Base-by-base conservation (phyloP, 2,888 invertebrate species). In the Scaptomyza polygonia region DNA sequence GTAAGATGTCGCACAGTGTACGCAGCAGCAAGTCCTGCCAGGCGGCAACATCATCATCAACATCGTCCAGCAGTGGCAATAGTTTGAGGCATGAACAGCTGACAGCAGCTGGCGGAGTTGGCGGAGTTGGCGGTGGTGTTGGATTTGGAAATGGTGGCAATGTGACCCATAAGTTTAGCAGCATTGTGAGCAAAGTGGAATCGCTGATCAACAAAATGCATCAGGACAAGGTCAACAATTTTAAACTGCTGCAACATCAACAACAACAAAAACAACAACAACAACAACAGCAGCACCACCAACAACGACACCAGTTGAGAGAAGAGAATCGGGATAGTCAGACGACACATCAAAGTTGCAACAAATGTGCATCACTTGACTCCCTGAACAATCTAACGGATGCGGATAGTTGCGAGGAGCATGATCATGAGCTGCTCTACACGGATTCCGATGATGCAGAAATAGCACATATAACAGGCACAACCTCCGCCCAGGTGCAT, bases 361-460 rank as follows among this genome's bases (percentile, higher is more conserved):
- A 63, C 29, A 85, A 87, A 11, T 86, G 81, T 57, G 93, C 94
- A 47, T 95, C 95, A 3, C 90, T 95, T 51, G 95, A 95, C 88
- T 95, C 94, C 71, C 92, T 95, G 30, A 95, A 95, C 65, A 95
- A 95, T 91, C 94, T 95, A 5, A 95, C 95, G 0, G 94, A 94
- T 80, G 93, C 93, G 44, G 94, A 93, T 67, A 93, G 93, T 58
- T 93, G 77, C 30, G 94, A 94, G 84, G 94, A 48, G 9, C 48
- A 48, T n/a, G 48, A 94, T 34, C 77, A 79, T 6, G 93, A 93
- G 47, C 59, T 80, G 47, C 70, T 88, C 43, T 80, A 95, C 88
- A 93, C 94, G 4, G 94, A 94, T 85, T 95, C 95, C 0, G 94
- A 95, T 55, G 94, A 94, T 63, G 93, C 94, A n/a, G 95, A 95